Conservation (phyloP, 2,888 invertebrate species). For the Panzeria rudis region DNA sequence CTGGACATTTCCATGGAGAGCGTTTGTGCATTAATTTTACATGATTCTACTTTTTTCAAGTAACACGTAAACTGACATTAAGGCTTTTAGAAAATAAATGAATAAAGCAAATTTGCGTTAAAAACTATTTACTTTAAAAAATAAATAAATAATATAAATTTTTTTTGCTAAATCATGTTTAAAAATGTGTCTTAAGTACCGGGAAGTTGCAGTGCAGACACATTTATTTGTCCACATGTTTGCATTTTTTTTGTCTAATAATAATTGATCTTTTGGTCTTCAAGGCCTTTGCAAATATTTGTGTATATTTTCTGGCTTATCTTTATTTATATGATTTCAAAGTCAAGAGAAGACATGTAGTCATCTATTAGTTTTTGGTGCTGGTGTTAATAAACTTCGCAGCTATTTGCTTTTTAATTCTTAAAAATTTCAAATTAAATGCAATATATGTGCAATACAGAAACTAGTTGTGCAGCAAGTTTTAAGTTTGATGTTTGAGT, state of each 20-base stretch:
- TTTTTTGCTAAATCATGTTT: conserved; percentile 50
- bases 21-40: conserved; percentile 40
- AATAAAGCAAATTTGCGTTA: neutral
- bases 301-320: conserved; percentile 6
- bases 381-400: conserved; percentile 9
- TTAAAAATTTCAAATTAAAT: neutral
- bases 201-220: neutral
- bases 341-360: conserved; percentile 4
- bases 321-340: conserved; percentile 13
- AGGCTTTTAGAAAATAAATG: neutral
- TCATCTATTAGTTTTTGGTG: neutral
- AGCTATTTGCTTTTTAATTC: neutral
- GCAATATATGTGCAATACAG: neutral
- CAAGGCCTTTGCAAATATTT: conserved; percentile 49
- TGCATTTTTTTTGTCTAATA: conserved; percentile 35
- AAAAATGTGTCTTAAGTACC: neutral
- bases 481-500: neutral
- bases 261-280: conserved; percentile 55
- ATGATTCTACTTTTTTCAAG: neutral
- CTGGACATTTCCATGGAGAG: conserved; percentile 20
- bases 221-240: neutral
- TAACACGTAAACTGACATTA: conserved; percentile 15
- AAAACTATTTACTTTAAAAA: conserved; percentile 1
- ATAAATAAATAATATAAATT: conserved; percentile 6
- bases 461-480: neutral